Conservation (phyloP, 2,797 vertebrate genomes). For the Halcyon chelicuti region DNA sequence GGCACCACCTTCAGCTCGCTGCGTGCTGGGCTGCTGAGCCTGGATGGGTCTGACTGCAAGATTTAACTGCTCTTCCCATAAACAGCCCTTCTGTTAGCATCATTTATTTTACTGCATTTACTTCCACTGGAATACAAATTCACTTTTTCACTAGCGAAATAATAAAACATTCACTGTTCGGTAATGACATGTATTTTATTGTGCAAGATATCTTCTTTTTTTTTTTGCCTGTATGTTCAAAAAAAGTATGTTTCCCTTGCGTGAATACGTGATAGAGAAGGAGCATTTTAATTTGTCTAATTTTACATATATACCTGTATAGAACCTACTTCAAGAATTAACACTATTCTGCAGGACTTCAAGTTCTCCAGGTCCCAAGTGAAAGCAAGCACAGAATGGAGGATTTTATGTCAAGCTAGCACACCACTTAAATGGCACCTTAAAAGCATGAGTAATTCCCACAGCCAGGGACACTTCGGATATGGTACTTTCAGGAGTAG, state of each 20-base stretch:
- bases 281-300: not conserved
- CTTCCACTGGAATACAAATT: not conserved
- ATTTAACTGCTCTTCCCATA: not conserved
- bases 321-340: not conserved
- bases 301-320: accelerated
- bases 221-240: not conserved
- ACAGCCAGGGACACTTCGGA: not conserved
- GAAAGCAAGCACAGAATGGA: accelerated
- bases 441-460: slow-evolving; percentile 8
- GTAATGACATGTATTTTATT: too few species aligned
- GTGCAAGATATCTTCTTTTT: too few species aligned
- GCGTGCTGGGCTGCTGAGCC: not conserved
- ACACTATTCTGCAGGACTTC: not conserved
- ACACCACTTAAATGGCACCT: not conserved
- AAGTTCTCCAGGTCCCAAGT: not conserved
- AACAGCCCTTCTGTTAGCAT: not conserved
- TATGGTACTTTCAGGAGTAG: not conserved
- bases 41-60: not conserved
- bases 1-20: slow-evolving; percentile 21
- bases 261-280: accelerated
- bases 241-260: not conserved
- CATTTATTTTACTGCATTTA: not conserved
- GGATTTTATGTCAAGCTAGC: not conserved
- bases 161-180: not conserved
- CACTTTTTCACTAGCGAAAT: not conserved